Conservation (phyloP, 37 sponge, comb jelly and placozoan species). For the Dysidea cf. avara region DNA sequence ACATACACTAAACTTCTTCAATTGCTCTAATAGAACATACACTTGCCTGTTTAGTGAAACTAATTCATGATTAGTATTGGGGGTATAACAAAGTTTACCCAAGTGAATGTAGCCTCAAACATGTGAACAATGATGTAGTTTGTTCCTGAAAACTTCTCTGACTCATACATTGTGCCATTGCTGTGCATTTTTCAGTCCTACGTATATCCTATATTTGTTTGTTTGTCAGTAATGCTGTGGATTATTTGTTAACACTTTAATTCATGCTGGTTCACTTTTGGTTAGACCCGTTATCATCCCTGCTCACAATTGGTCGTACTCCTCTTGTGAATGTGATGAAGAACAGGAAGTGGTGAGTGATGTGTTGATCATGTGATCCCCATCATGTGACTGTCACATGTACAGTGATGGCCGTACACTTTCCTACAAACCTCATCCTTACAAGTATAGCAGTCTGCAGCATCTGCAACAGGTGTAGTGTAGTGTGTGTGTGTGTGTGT, state of each 20-base stretch:
- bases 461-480: background rate
- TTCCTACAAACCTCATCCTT: background rate
- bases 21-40: too few species aligned
- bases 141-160: too few species aligned
- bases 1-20: too few species aligned
- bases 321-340: slow-evolving; percentile 39
- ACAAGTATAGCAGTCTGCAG: background rate
- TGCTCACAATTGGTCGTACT: slow-evolving; percentile 44
- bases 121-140: too few species aligned
- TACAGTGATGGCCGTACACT: background rate
- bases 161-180: background rate
- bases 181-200: background rate
- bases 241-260: too few species aligned
- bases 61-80: too few species aligned
- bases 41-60: too few species aligned
- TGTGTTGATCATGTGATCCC: background rate
- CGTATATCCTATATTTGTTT: too few species aligned
- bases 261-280: too few species aligned
- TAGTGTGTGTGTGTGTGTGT: background rate
- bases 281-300: slow-evolving; percentile 49
- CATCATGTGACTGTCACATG: background rate
- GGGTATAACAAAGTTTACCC: too few species aligned
- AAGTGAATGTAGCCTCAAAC: too few species aligned
- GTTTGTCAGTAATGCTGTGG: too few species aligned
- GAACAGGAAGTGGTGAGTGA: background rate